These are phyloP conservation scores for Polietes domitor DNA, from an alignment of 2,888 invertebrate genomes.

Conservation along the genomic window DNA sequence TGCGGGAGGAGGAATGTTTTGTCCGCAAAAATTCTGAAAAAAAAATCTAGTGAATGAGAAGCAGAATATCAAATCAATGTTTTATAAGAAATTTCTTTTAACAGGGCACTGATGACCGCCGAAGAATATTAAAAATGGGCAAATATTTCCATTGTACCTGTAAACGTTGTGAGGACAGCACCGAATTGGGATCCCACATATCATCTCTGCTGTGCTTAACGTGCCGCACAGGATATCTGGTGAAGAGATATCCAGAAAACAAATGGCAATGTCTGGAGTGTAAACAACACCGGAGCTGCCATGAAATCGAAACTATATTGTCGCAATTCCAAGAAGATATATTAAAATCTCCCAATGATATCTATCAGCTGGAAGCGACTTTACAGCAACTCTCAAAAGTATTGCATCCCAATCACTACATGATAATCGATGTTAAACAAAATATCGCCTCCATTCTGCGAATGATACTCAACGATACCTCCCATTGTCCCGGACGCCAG, in stretches of 20 bases:
- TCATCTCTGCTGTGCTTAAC: conserved; percentile 81
- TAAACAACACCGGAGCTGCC: conserved; percentile 71
- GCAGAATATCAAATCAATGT: too few species aligned
- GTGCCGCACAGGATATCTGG: conserved; percentile 67
- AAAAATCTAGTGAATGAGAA: too few species aligned
- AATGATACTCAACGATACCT: conserved; percentile 81
- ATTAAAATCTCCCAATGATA: conserved; percentile 77
- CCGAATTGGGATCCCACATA: conserved; percentile 87
- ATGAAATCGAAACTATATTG: conserved; percentile 81
- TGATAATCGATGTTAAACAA: conserved; percentile 87
- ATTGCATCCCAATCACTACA: conserved; percentile 86
- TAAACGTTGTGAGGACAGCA: conserved; percentile 85
- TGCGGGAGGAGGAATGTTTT: too few species aligned
- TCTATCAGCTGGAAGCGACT: conserved; percentile 80
- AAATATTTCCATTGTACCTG: conserved; percentile 90
- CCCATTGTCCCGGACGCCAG: conserved; percentile 82
- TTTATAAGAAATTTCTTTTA: too few species aligned
- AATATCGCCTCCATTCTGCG: conserved; percentile 84
- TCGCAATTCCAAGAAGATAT: conserved; percentile 81
- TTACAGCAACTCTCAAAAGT: conserved; percentile 83
- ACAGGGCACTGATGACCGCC: conserved; percentile 86
- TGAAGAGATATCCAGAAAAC: conserved; percentile 59
- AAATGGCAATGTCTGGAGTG: conserved; percentile 76
- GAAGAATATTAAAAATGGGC: conserved; percentile 84
- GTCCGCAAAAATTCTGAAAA: too few species aligned